A percentile compares a stretch with the other conserved stretches of the same genome.
Evolutionary conservation across 2,888 invertebrate genomes (phyloP).

Genomic region (Eupithecia centaureata): DNA sequence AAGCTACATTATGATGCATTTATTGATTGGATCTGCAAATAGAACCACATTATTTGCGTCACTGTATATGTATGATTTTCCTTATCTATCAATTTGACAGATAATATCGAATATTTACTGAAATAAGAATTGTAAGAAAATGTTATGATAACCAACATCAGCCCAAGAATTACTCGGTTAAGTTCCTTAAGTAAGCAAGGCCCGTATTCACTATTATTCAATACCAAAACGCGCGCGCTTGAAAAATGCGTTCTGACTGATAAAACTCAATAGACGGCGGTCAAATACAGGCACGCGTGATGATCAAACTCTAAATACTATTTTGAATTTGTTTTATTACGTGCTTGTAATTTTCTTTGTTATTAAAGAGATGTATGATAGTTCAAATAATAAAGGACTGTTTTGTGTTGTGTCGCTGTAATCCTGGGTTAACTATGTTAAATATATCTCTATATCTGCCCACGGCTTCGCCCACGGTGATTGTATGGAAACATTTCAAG

Average conservation of each 20-base stretch:
- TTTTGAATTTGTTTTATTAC: no score
- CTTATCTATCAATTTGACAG: conserved; percentile 47
- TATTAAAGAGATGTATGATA: no score
- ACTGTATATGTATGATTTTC: not conserved
- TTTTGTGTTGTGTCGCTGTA: no score
- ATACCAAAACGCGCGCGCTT: not conserved
- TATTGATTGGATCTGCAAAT: not conserved
- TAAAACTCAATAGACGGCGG: not conserved
- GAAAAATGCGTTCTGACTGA: not conserved
- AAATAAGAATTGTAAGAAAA: conserved; percentile 49
- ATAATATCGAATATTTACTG: conserved; percentile 51
- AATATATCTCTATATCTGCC: no score
- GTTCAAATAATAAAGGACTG: no score
- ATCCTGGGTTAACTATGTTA: no score
- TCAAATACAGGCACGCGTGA: not conserved
- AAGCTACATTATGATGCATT: not conserved
- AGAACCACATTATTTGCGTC: not conserved
- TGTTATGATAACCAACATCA: conserved; percentile 57
- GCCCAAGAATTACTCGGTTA: conserved; percentile 49
- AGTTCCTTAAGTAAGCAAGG: conserved; percentile 54
- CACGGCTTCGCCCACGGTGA: no score
- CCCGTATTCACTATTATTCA: conserved; percentile 5
- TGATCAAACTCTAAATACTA: no score
- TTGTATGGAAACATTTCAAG: no score
- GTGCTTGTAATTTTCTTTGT: no score